A percentile compares a stretch with the other conserved stretches of the same genome.
Conservation (phyloP, 2,797 vertebrate species). For the Falco columbarius region DNA sequence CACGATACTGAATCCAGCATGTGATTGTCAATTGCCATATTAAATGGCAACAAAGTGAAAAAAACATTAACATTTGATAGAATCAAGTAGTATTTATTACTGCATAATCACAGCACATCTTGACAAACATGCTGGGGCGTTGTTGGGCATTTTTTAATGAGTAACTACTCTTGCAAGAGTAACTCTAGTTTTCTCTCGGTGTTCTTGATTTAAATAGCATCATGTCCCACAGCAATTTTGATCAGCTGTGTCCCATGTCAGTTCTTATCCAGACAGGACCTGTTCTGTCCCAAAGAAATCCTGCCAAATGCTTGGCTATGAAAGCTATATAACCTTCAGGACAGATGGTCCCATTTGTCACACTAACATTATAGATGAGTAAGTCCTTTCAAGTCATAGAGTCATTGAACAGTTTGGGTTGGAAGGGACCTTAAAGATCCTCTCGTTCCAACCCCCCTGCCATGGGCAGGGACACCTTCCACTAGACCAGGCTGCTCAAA, state of each 20-base stretch:
- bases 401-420: background rate
- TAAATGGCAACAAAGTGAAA: background rate
- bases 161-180: background rate
- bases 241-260: background rate
- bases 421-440: background rate
- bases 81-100: constrained; percentile 52
- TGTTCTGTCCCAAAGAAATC: background rate
- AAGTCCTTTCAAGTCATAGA: background rate
- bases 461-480: background rate
- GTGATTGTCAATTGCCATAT: background rate
- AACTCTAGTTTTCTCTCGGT: background rate
- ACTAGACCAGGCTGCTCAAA: background rate
- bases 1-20: background rate
- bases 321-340: background rate
- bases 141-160: constrained; percentile 12
- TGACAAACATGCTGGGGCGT: background rate
- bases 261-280: background rate
- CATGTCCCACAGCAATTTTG: background rate
- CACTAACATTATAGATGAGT: accelerated
- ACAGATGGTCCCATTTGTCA: background rate
- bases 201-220: background rate
- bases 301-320: background rate
- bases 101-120: constrained; percentile 27
- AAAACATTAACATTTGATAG: constrained; percentile 8
- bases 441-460: background rate